Evolutionary conservation across 30 jellyfish, hydroid and myxozoan species (phyloP), one percentile per base, ranked within the genome.

Genomic region (Aurelia sp.): DNA sequence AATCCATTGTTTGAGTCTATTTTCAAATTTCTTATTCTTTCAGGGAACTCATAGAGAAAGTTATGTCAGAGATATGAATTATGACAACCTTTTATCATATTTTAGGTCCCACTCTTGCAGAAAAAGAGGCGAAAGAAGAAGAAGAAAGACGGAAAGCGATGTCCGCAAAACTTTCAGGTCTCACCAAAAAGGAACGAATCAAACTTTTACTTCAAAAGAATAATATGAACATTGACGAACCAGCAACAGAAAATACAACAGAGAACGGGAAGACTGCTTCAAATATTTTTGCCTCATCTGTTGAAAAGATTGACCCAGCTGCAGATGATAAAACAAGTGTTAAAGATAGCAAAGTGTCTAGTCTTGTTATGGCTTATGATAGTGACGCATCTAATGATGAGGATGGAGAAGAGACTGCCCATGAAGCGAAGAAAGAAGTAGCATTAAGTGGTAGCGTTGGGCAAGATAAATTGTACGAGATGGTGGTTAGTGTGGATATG

Each of bases 101-200:
- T 55, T 38, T 41, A 79, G 89, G 89, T 8, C 74, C 80, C 44
- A 63, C 51, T 22, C 72, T 62, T 21, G 89, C 44, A 79, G 80
- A 63, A 30, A 9, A 13, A 11, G 81, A 84, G 30, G 61, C 82
- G 15, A 5, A 41, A 7, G 88, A 73, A 67, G 93, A 84, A 47
- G 93, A 74, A 30, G 69, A 63, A 27, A 80, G 82, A 9, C 84
- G 85, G 0, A 84, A 72, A 72, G 88, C 74, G 9, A 58, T 84
- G 78, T 63, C 93, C 1, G 81, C 93, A 3, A 84, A 84, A 35
- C 82, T 84, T 4, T 81, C 93, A 41, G 93, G 93, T 11, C 81
- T 84, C 30, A 84, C 88, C 93, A 84, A 84, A 50, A 84, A 84
- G 33, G 93, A 84, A 27, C 48, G 93, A 53, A 84, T 84, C 47